Percentiles rank a stretch among this genome's conserved stretches.
Evolutionary conservation across 2,888 invertebrate genomes (phyloP).

Genomic region (Chirona hameri): DNA sequence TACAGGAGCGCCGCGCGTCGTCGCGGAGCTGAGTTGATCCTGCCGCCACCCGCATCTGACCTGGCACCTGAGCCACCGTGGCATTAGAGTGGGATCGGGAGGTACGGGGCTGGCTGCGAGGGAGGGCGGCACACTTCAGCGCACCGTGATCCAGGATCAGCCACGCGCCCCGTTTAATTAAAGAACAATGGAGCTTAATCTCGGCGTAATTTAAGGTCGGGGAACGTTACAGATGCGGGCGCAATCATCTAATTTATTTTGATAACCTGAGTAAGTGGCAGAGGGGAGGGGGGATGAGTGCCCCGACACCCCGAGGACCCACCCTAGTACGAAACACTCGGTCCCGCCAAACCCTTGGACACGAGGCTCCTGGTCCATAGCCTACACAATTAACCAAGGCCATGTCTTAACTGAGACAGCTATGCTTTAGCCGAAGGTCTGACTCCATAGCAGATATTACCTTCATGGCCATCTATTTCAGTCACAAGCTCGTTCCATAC

Average conservation of each 20-base stretch:
- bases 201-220: constrained; percentile 25
- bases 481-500: too few relatives aligned
- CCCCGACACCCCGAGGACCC: not conserved
- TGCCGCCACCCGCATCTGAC: not conserved
- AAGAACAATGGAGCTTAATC: constrained; percentile 28
- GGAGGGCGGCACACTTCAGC: not conserved
- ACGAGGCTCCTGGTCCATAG: too few relatives aligned
- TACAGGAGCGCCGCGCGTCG: not conserved
- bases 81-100: not conserved
- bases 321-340: not conserved
- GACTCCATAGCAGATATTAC: too few relatives aligned
- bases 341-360: not conserved
- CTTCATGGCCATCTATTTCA: too few relatives aligned
- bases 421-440: too few relatives aligned
- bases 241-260: constrained; percentile 29
- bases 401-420: too few relatives aligned
- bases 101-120: not conserved
- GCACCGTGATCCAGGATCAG: not conserved
- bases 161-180: constrained; percentile 2
- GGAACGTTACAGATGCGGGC: constrained; percentile 13
- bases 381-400: too few relatives aligned
- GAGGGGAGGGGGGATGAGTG: not conserved
- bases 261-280: constrained; percentile 26
- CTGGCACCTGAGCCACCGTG: not conserved
- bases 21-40: not conserved